phyloP scores from a whole-genome alignment of 2,113 vertebrate species.

The Engystomops pustulosus region DNA sequence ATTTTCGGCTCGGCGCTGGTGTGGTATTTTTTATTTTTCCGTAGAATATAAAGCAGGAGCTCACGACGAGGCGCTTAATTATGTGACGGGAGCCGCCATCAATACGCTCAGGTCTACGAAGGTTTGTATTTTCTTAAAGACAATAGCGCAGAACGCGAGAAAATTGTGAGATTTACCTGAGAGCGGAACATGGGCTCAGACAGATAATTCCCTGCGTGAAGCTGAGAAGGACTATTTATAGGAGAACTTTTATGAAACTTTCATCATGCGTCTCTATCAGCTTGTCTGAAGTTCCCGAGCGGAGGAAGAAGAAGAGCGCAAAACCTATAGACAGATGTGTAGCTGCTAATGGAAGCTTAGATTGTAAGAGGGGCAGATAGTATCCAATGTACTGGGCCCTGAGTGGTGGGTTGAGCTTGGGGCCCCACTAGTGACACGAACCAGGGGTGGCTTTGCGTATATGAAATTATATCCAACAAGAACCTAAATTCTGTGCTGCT shows the following conservation, averaged over 20 bases:
- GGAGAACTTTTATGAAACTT: not conserved
- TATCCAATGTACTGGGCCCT: too few relatives aligned
- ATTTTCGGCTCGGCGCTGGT: not conserved
- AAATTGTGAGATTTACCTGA: not conserved
- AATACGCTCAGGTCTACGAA: not conserved
- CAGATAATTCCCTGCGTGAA: not conserved
- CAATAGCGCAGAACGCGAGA: not conserved
- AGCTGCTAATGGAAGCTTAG: not conserved
- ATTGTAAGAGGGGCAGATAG: too few relatives aligned
- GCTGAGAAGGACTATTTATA: not conserved
- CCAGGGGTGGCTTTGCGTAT: too few relatives aligned
- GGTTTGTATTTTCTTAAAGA: not conserved
- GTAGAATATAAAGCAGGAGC: conserved; percentile 40
- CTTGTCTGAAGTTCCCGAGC: not conserved
- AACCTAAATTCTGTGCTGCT: too few relatives aligned
- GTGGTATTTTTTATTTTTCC: conserved; percentile 33
- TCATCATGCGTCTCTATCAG: not conserved
- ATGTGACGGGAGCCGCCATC: conserved; percentile 10
- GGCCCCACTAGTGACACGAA: too few relatives aligned
- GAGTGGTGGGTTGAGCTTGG: too few relatives aligned
- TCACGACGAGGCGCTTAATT: conserved; percentile 35
- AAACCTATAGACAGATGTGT: not conserved
- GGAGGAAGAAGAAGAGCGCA: not conserved
- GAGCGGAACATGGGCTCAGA: not conserved
- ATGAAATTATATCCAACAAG: too few relatives aligned